Conservation (phyloP, 2,888 invertebrate species). For the Brassicogethes aeneus region DNA sequence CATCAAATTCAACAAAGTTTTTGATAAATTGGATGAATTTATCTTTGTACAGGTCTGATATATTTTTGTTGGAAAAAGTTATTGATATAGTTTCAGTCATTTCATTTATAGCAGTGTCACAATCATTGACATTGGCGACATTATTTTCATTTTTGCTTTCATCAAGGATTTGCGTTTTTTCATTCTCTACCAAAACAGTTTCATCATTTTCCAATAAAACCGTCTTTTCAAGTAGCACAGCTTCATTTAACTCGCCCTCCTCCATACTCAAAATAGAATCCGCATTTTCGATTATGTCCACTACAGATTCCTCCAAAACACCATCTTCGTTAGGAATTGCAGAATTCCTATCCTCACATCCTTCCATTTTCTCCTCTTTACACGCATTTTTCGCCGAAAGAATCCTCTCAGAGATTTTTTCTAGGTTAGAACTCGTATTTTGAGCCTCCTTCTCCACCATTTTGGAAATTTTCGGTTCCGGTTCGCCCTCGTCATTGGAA, state of each 20-base stretch:
- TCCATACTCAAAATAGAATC: no score
- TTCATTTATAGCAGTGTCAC: no score
- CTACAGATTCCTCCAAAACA: neutral
- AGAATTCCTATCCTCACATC: neutral
- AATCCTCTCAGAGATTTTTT: no score
- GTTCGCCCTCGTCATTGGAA: slow-evolving; percentile 10
- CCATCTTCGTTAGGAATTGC: neutral
- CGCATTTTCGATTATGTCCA: no score
- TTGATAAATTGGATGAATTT: slow-evolving; percentile 44
- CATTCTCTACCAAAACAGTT: neutral
- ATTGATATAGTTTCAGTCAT: no score
- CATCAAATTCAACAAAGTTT: slow-evolving; percentile 38
- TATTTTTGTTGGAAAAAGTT: slow-evolving; percentile 40
- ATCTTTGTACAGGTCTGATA: slow-evolving; percentile 42
- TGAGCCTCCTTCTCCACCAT: no score
- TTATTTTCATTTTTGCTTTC: neutral
- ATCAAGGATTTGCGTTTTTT: neutral
- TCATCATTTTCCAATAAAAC: no score
- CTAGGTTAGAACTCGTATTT: neutral
- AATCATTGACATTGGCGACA: slow-evolving; percentile 16
- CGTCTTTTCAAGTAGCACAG: no score
- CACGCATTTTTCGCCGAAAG: no score
- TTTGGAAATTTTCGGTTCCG: slow-evolving; percentile 18
- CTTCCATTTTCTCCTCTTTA: neutral
- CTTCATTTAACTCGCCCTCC: no score